Evolutionary conservation across 1,140 invertebrate species (phyloP), one percentile per base, ranked within the genome.

Genomic region (Drosophila setifemur): DNA sequence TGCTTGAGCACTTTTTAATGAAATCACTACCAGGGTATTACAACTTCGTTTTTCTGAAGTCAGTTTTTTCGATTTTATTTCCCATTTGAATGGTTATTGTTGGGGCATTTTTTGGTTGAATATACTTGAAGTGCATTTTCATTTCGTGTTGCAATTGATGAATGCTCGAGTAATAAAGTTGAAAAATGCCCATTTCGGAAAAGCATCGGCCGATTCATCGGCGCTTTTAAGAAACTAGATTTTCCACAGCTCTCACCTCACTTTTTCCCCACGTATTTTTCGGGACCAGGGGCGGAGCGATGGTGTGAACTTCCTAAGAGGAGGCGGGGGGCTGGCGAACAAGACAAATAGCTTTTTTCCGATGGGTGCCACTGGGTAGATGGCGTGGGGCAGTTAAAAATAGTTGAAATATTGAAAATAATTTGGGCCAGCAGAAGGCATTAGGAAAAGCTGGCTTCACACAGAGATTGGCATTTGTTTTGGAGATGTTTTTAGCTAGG

Each of bases 161-260:
- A 79, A 79, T 79, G 71, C 47, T 48, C 39, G 55, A 55, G 76
- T 79, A 81, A 75, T 79, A 81, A 81, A 79, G 70, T 74, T 75
- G 64, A 79, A 75, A 81, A 78, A 81, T 79, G 64, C 71, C 45
- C 71, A 70, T 75, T 78, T 49, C 23, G 14, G 57, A 25, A 29
- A 37, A 63, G 58, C 44, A 57, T 48, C 57, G 57, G 54, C 55
- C 28, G 18, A 53, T 35, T 57, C n/a, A 29, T 45, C 14, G 26
- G 14, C 4, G 23, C 4, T 11, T 49, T 44, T 14, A 48, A 64
- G 55, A 31, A 64, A 52, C 26, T 25, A 16, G 19, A 58, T 57
- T 54, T 53, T 39, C 18, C 50, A 4, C 6, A 0, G 14, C 25
- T 55, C 26, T 19, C 25, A 12, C 14, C 11, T 31, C 14, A 4